These are phyloP conservation scores for Bufo bufo DNA, from an alignment of 2,113 vertebrate species.

Conservation along the genomic window DNA sequence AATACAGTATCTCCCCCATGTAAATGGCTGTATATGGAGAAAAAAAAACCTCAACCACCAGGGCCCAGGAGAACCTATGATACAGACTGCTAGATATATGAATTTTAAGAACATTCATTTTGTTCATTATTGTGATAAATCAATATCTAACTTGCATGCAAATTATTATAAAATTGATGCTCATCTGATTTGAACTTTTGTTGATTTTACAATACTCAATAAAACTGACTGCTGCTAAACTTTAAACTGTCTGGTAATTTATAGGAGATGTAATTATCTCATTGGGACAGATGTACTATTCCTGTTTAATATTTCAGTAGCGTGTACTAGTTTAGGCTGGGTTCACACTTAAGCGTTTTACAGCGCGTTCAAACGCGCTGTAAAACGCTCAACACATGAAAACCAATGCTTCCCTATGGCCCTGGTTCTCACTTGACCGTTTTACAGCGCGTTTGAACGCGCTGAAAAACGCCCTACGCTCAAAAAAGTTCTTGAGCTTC, in stretches of 20 bases:
- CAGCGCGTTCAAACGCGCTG: too few relatives aligned
- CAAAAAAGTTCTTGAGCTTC: too few relatives aligned
- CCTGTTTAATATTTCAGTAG: too few relatives aligned
- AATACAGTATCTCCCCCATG: neutral
- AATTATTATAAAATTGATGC: neutral
- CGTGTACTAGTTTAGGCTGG: too few relatives aligned
- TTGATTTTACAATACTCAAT: conserved; percentile 8
- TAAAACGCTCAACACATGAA: too few relatives aligned
- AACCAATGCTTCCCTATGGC: too few relatives aligned
- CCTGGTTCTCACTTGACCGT: too few relatives aligned
- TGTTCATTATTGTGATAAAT: neutral
- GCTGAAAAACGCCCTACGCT: too few relatives aligned
- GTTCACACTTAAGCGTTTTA: too few relatives aligned
- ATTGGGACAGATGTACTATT: neutral
- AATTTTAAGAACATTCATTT: neutral
- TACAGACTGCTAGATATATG: neutral
- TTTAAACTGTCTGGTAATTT: neutral
- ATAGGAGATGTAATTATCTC: neutral
- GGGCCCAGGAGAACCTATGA: neutral
- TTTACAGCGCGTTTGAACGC: too few relatives aligned
- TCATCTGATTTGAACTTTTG: neutral
- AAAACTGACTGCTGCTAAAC: conserved; percentile 25
- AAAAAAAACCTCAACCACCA: neutral
- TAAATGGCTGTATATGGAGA: neutral
- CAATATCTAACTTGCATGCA: neutral